Conservation (phyloP, 2,797 vertebrate species). For the Oreonectes daqikongensis region DNA sequence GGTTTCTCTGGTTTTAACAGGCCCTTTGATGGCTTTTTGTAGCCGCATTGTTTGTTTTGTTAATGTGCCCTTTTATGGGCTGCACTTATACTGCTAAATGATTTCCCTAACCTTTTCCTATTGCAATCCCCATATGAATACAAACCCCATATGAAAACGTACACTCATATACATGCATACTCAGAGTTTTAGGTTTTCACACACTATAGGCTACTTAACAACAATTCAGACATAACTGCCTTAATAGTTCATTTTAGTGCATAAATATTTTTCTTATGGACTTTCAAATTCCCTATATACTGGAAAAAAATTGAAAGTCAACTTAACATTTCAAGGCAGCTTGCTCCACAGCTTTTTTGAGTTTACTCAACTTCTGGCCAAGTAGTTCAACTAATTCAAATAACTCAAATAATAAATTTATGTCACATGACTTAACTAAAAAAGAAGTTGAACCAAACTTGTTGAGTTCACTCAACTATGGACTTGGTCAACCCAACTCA, state of each 20-base stretch:
- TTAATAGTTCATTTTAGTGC: not conserved
- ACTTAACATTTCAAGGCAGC: no score
- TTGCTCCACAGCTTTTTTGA: no score
- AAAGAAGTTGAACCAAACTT: no score
- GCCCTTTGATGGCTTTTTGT: constrained; percentile 12
- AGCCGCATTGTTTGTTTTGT: constrained; percentile 2
- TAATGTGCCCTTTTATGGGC: not conserved
- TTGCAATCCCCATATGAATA: constrained; percentile 53
- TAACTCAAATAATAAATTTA: no score
- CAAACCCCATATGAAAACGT: constrained; percentile 30
- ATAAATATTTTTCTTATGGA: not conserved
- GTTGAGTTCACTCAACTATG: no score
- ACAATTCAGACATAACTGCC: not conserved
- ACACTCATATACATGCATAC: not conserved
- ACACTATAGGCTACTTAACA: not conserved
- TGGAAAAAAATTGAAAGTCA: no score
- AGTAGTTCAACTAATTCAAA: no score
- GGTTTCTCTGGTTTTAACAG: not conserved
- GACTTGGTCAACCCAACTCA: no score
- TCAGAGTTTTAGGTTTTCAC: not conserved
- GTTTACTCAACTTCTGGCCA: no score
- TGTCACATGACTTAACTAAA: no score
- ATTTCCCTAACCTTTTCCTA: constrained; percentile 55
- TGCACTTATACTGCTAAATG: constrained; percentile 41
- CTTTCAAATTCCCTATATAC: not conserved